These are phyloP conservation scores for Corythucha ciliata DNA, from an alignment of 2,888 invertebrate genomes.

Conservation along the genomic window DNA sequence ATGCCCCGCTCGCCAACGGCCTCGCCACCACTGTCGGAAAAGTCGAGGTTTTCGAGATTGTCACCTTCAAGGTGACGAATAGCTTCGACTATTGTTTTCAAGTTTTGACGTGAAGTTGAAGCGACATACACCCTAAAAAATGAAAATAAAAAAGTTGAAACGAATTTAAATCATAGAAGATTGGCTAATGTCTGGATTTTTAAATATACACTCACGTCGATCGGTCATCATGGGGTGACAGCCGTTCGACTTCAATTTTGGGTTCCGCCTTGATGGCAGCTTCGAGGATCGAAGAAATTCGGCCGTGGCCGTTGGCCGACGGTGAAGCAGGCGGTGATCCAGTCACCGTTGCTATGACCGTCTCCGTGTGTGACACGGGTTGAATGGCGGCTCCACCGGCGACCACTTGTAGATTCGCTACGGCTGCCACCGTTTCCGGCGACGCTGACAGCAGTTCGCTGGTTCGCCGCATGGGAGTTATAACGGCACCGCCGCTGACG, in stretches of 20 bases:
- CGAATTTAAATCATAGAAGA: not conserved
- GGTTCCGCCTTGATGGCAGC: conserved; percentile 82
- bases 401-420: conserved; percentile 41
- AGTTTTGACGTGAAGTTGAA: conserved; percentile 80
- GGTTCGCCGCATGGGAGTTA: conserved; percentile 24
- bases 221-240: conserved; percentile 42
- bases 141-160: conserved; percentile 1
- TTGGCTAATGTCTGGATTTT: not conserved
- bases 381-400: conserved; percentile 31
- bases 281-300: conserved; percentile 63
- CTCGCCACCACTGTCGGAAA: conserved; percentile 44
- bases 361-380: conserved; percentile 35
- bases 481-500: conserved; percentile 13
- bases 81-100: conserved; percentile 97
- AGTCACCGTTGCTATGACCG: conserved; percentile 34
- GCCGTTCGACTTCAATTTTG: conserved; percentile 60
- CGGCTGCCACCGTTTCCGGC: conserved; percentile 42
- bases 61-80: conserved; percentile 96
- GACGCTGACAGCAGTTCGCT: conserved; percentile 33
- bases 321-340: conserved; percentile 31
- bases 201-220: conserved; percentile 33
- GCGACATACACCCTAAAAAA: conserved; percentile 48
- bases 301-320: conserved; percentile 41
- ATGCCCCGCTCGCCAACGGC: conserved; percentile 30
- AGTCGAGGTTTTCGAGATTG: conserved; percentile 57